Evolutionary conservation across 2,888 invertebrate species (phyloP), one percentile per base, ranked within the genome.

Genomic region (Rhyacophila evoluta): DNA sequence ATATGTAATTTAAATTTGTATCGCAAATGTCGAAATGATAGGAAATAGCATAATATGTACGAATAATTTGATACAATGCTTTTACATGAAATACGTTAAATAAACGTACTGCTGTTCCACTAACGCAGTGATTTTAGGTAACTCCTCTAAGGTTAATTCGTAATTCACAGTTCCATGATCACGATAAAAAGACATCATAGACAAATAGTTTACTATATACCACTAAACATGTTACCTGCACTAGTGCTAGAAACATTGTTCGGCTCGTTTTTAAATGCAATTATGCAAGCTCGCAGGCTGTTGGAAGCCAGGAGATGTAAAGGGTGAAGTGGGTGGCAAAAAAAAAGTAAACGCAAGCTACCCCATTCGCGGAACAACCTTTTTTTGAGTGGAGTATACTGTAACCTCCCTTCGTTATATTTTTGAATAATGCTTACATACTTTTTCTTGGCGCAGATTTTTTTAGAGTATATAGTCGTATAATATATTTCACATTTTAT

Each of bases 211-310:
- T 55, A 55, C 29, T 33, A 6, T 55, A 55, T 15, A 41, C 41
- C 41, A 15, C 55, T 55, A 55, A 55, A 55, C 19, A 55, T 55
- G 12, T 19, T 55, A 55, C 55, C 55, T 25, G 15, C 55, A 55
- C 55, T 55, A 19, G 55, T 10, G 55, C 55, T 25, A 19, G 25
- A 55, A 55, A 55, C 55, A 55, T 55, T 55, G 55, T 55, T 69
- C 69, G 69, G 36, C 19, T 71, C 71, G 71, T 71, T 71, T 71
- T 71, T 71, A 71, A 71, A 71, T 71, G 71, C 71, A 71, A 71
- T 71, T 71, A 71, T 29, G 71, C 69, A 36, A 37, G 55, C 36
- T 71, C 36, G 71, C 36, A 36, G 71, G 36, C 71, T 71, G 29
- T 36, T 71, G 11, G 71, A 55, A 55, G 55, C 55, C 19, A 55